A percentile compares a stretch with the other conserved stretches of the same genome.
Conservation (phyloP, 2,797 vertebrate species). For the Rhadinocentrus ornatus region DNA sequence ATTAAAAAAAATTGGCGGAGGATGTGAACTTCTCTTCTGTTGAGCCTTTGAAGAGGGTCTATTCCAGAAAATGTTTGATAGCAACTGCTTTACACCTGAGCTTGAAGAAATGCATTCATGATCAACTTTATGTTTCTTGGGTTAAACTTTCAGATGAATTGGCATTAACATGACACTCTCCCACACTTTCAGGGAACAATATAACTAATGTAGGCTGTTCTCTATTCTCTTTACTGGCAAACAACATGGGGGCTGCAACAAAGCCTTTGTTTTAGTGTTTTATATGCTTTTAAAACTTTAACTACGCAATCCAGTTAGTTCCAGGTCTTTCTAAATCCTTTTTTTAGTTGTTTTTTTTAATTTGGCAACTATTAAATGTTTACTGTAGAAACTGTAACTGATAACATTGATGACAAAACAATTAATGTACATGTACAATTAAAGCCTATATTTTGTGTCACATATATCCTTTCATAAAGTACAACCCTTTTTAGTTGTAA, state of each 20-base stretch:
- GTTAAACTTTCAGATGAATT: constrained; percentile 5
- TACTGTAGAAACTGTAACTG: background rate
- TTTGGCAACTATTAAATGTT: constrained; percentile 22
- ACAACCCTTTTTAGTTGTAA: background rate
- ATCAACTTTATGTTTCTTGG: background rate
- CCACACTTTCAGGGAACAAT: constrained; percentile 12
- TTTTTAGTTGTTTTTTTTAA: constrained; percentile 25
- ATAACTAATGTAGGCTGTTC: constrained; percentile 11
- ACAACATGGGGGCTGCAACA: constrained; percentile 32
- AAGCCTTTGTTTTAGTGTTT: constrained; percentile 33
- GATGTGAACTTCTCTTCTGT: background rate
- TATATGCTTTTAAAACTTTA: constrained; percentile 19
- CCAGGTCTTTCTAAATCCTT: constrained; percentile 22
- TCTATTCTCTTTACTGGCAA: constrained; percentile 26
- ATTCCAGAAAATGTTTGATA: background rate
- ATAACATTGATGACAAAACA: constrained; percentile 3
- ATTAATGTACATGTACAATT: constrained; percentile 4
- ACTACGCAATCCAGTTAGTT: constrained; percentile 13
- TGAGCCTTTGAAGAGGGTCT: background rate
- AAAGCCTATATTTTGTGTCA: constrained; percentile 3
- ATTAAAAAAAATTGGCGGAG: background rate
- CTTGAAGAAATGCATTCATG: constrained; percentile 1
- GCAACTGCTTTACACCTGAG: constrained; percentile 3
- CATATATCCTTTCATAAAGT: background rate
- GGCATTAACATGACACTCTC: constrained; percentile 17